Evolutionary conservation across 1,140 invertebrate genomes (phyloP).

Genomic region (Drosophila sucinea): DNA sequence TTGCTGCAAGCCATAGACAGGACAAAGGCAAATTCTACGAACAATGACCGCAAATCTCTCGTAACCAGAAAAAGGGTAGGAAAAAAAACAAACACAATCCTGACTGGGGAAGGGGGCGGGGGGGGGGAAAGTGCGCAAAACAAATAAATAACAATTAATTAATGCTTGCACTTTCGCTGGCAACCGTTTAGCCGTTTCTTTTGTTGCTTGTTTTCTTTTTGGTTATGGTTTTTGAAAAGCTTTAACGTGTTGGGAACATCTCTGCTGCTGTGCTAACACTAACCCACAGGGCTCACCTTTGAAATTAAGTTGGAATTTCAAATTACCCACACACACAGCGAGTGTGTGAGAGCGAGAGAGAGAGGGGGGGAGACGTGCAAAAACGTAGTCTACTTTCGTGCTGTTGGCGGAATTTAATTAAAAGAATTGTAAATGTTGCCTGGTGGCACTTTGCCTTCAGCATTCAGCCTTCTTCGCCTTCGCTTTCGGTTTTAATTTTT

Average conservation of each 20-base stretch:
- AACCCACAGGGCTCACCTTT: slow-evolving; percentile 29
- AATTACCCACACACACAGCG: slow-evolving; percentile 50
- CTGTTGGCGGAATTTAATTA: slow-evolving; percentile 75
- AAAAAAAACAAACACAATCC: slow-evolving; percentile 20
- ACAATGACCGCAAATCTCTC: slow-evolving; percentile 22
- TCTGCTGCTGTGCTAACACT: neutral
- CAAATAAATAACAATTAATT: slow-evolving; percentile 77
- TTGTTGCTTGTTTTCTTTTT: slow-evolving; percentile 2
- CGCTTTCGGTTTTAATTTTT: neutral
- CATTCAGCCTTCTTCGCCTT: neutral
- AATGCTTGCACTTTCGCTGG: slow-evolving; percentile 53
- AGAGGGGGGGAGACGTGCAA: slow-evolving; percentile 23
- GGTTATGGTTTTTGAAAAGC: slow-evolving; percentile 64
- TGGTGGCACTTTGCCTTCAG: slow-evolving; percentile 28
- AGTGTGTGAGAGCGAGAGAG: slow-evolving; percentile 8
- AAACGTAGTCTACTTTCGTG: slow-evolving; percentile 54
- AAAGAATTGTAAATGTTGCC: slow-evolving; percentile 75
- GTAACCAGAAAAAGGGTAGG: neutral
- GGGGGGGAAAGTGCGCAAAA: slow-evolving; percentile 20
- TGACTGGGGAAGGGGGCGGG: no score
- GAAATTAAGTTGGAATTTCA: slow-evolving; percentile 77
- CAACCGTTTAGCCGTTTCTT: slow-evolving; percentile 12
- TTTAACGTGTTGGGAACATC: slow-evolving; percentile 65
- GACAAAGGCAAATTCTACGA: slow-evolving; percentile 2
- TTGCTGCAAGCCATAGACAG: neutral